These are phyloP conservation scores for Halcyon leucocephala DNA, from an alignment of 2,797 vertebrate genomes.

Conservation along the genomic window DNA sequence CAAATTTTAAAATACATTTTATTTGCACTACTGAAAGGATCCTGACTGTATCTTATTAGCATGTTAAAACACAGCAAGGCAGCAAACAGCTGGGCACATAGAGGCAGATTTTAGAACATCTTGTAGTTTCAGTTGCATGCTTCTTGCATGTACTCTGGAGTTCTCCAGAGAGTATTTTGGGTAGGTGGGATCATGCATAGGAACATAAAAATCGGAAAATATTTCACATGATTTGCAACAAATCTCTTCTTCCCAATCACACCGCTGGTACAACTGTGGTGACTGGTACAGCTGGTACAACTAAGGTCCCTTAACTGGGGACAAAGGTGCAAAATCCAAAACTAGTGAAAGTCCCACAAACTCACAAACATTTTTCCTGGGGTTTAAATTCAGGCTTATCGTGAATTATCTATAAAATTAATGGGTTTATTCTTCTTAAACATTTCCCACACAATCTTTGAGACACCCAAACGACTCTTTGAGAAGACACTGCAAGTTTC, in stretches of 20 bases:
- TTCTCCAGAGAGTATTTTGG: background rate
- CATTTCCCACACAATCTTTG: background rate
- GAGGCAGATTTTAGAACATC: background rate
- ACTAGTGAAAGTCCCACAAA: background rate
- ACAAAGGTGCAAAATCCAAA: background rate
- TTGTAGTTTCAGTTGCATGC: rapidly evolving
- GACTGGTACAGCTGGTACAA: background rate
- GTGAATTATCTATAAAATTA: background rate
- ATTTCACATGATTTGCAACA: rapidly evolving
- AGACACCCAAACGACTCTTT: background rate
- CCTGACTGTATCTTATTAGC: background rate
- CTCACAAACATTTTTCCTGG: background rate
- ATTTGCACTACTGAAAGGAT: background rate
- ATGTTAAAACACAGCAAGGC: background rate
- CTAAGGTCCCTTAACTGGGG: background rate
- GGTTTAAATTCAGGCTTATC: background rate
- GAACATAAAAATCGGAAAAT: background rate
- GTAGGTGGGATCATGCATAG: background rate
- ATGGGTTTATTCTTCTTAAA: background rate
- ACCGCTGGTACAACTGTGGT: background rate
- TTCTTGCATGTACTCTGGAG: background rate
- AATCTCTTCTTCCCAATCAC: background rate
- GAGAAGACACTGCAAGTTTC: background rate
- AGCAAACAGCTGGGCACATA: background rate
- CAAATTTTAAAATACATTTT: background rate